These are phyloP conservation scores for Rhagophthalmus giganteus DNA, from an alignment of 2,888 invertebrate species.

Conservation along the genomic window DNA sequence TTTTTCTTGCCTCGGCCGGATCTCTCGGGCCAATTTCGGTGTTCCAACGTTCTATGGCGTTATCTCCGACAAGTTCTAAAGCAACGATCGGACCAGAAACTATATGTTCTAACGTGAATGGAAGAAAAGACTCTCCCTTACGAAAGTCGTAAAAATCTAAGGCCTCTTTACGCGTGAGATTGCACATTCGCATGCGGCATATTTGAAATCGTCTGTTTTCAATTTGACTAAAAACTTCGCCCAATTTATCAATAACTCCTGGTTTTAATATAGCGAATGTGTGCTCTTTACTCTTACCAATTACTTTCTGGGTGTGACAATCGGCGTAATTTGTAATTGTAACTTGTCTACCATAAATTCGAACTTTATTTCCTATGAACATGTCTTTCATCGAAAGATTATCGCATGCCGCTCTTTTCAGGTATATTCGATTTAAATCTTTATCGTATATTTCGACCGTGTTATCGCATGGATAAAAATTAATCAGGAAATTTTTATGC, in stretches of 20 bases:
- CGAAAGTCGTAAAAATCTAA: slow-evolving; percentile 64
- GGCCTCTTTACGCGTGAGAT: slow-evolving; percentile 67
- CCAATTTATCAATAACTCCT: slow-evolving; percentile 67
- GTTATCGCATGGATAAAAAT: slow-evolving; percentile 75
- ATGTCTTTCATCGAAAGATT: slow-evolving; percentile 68
- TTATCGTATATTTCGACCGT: slow-evolving; percentile 71
- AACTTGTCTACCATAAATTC: slow-evolving; percentile 73
- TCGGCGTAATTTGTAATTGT: slow-evolving; percentile 76
- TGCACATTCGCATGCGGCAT: slow-evolving; percentile 73
- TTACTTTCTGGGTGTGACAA: slow-evolving; percentile 65
- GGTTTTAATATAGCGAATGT: slow-evolving; percentile 82
- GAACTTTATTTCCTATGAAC: slow-evolving; percentile 72
- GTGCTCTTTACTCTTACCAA: slow-evolving; percentile 66
- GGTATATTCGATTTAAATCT: slow-evolving; percentile 48
- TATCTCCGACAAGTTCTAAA: slow-evolving; percentile 73
- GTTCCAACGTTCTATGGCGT: slow-evolving; percentile 64
- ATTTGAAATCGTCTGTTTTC: slow-evolving; percentile 63
- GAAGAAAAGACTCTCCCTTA: slow-evolving; percentile 62
- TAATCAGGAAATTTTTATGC: slow-evolving; percentile 73
- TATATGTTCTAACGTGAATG: slow-evolving; percentile 68
- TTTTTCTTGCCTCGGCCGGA: slow-evolving; percentile 61
- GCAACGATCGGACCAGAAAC: slow-evolving; percentile 71
- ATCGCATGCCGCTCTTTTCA: slow-evolving; percentile 70
- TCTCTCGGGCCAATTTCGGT: slow-evolving; percentile 66
- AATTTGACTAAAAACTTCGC: slow-evolving; percentile 73